Evolutionary conservation across 35 echinoderm and acorn worm genomes (phyloP).

Genomic region (Ophioderma brevispina): DNA sequence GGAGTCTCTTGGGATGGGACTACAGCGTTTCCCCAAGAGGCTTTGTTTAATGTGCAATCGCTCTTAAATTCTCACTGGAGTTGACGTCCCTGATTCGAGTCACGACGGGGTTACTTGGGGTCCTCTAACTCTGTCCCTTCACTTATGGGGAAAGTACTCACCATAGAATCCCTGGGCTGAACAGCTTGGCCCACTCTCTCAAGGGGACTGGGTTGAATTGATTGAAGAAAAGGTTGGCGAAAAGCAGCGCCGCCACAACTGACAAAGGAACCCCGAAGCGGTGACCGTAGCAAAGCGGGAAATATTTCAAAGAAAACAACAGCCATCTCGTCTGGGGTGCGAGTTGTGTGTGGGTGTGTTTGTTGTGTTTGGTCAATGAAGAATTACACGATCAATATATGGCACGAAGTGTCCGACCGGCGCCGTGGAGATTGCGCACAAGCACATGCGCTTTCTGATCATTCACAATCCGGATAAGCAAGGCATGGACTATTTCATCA

Average conservation of each 20-base stretch:
- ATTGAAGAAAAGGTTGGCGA: neutral
- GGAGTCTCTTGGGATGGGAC: neutral
- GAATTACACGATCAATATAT: constrained; percentile 74
- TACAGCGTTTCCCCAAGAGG: constrained; percentile 24
- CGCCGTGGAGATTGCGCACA: constrained; percentile 95
- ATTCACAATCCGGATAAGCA: constrained; percentile 94
- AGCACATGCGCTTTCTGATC: constrained; percentile 98
- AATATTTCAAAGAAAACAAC: neutral
- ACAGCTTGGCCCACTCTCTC: constrained; percentile 4
- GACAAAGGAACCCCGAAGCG: neutral
- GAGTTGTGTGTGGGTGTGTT: constrained; percentile 12
- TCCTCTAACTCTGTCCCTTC: constrained; percentile 28
- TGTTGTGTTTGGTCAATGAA: constrained; percentile 62
- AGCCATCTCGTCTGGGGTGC: neutral
- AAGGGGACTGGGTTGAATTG: constrained; percentile 37
- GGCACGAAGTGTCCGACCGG: constrained; percentile 77
- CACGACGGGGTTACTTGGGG: constrained; percentile 15
- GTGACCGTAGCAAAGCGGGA: neutral
- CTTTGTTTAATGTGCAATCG: constrained; percentile 26
- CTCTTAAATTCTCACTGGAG: constrained; percentile 6
- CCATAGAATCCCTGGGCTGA: neutral
- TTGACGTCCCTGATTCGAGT: neutral
- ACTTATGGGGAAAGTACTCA: constrained; percentile 15
- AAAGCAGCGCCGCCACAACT: neutral
- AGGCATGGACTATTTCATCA: constrained; percentile 85